Base-by-base conservation (phyloP, 1,140 invertebrate species). In the Eciton burchellii region DNA sequence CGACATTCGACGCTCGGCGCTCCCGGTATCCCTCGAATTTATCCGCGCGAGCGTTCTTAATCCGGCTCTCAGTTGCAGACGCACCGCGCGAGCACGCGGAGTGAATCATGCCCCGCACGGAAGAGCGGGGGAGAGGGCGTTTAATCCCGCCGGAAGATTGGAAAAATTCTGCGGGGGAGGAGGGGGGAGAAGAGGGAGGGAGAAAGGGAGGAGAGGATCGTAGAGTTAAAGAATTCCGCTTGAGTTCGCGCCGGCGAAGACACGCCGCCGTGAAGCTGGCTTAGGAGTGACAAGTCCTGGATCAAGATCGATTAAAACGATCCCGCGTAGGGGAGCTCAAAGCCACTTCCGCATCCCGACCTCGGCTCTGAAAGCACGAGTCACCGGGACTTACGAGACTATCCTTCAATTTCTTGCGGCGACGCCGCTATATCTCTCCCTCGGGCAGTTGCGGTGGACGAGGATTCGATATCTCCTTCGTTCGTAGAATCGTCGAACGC, bases 141-240 rank as follows among this genome's bases (percentile, higher is more conserved):
- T 88, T 82, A 87, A 88, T 88, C 76, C 52, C 16, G 47, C 54
- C 45, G 24, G 63, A 16, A 84, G 81, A 87, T 87, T 87, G 74
- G 63, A 87, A 87, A 87, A 84, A 87, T 84, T 86, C 63, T 21
- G 24, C 41, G 5, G 3, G 21, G 35, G 59, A 12, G 6, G 11
- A 19, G 9, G 8, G 16, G 16, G 26, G 14, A n/a, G 5, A 4
- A 45, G 16, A 26, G 21, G 45, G 24, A 49, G 24, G n/a, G 24
- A 29, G 16, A 62, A 24, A n/a, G 5, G 29, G 26, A 6, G 56
- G 29, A 26, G 12, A n/a, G n/a, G n/a, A n/a, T n/a, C n/a, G n/a
- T n/a, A n/a, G 19, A 6, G 59, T 8, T 29, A 26, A 19, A 19
- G 24, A 70, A 79, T 70, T n/a, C 63, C 49, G 24, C 3, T 56